Percentiles rank a stretch among this genome's conserved stretches.
phyloP scores from a whole-genome alignment of 2,113 vertebrate species.

The Sapayoa aenigma region DNA sequence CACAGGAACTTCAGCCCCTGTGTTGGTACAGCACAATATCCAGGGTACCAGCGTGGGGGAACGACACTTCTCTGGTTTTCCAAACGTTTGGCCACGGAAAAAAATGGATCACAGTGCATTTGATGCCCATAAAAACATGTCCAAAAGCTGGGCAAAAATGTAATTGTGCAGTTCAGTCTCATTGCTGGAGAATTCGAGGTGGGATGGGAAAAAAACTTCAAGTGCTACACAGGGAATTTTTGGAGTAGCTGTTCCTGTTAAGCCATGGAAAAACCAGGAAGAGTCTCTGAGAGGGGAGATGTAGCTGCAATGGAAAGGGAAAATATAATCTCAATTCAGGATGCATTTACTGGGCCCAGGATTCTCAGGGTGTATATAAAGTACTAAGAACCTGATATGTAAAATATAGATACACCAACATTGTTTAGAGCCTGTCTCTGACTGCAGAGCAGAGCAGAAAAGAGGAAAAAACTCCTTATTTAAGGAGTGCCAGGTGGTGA shows the following conservation, averaged over 20 bases:
- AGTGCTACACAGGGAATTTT: not conserved
- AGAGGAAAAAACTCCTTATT: not conserved
- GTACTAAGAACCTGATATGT: not conserved
- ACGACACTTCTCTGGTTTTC: not conserved
- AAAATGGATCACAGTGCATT: not conserved
- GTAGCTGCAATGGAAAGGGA: not conserved
- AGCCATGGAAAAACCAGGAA: not conserved
- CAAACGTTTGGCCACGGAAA: not conserved
- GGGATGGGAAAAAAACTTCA: not conserved
- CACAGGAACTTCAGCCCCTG: not conserved
- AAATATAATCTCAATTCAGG: not conserved
- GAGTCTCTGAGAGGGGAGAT: not conserved
- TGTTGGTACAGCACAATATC: accelerated
- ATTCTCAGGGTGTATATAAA: not conserved
- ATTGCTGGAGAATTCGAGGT: not conserved
- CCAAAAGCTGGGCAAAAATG: not conserved
- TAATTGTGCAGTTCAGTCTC: not conserved
- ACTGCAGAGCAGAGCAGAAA: not conserved
- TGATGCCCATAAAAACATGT: not conserved
- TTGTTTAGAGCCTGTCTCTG: not conserved
- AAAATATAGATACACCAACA: not conserved
- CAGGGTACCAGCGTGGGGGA: not conserved
- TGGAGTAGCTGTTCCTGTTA: not conserved
- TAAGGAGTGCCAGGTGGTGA: not conserved
- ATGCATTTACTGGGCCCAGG: not conserved